Conservation (phyloP, 2,113 vertebrate species). For the Hyla sarda region DNA sequence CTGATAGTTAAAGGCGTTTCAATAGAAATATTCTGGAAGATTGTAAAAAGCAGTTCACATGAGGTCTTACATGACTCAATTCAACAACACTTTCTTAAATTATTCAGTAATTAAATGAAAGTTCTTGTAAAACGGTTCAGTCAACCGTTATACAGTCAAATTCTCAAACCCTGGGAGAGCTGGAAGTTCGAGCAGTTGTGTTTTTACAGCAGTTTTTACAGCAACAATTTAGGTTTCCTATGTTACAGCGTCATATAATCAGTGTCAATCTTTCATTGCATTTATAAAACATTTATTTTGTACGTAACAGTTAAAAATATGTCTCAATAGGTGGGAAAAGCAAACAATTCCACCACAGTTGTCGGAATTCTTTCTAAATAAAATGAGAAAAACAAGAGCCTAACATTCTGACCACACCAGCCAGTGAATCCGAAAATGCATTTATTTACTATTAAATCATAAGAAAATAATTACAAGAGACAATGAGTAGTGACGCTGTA, state of each 20-base stretch:
- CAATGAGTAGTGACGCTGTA: background rate
- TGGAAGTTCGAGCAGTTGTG: slow-evolving; percentile 48
- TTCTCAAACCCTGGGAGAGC: slow-evolving; percentile 60
- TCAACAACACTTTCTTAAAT: slow-evolving; percentile 67
- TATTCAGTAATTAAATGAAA: slow-evolving; percentile 66
- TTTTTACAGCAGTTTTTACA: slow-evolving; percentile 54
- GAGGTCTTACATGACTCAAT: slow-evolving; percentile 64
- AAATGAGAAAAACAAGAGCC: background rate
- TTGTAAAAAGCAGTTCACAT: slow-evolving; percentile 60
- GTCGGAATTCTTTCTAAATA: slow-evolving; percentile 1
- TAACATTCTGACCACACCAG: background rate
- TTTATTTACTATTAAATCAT: background rate
- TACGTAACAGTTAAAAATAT: slow-evolving; percentile 53
- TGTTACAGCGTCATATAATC: slow-evolving; percentile 56
- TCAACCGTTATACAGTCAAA: slow-evolving; percentile 53
- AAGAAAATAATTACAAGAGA: background rate
- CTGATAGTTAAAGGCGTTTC: slow-evolving; percentile 29
- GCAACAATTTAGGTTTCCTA: slow-evolving; percentile 53
- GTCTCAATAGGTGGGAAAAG: slow-evolving; percentile 26
- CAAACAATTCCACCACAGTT: background rate
- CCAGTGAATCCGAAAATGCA: slow-evolving; percentile 25
- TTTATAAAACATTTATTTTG: slow-evolving; percentile 55
- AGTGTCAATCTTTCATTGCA: slow-evolving; percentile 59
- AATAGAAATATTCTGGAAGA: slow-evolving; percentile 59
- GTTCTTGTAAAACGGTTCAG: slow-evolving; percentile 61